Percentiles rank a stretch among this genome's conserved stretches.
phyloP scores from a whole-genome alignment of 35 echinoderm and acorn worm genomes.

The Patiria miniata region DNA sequence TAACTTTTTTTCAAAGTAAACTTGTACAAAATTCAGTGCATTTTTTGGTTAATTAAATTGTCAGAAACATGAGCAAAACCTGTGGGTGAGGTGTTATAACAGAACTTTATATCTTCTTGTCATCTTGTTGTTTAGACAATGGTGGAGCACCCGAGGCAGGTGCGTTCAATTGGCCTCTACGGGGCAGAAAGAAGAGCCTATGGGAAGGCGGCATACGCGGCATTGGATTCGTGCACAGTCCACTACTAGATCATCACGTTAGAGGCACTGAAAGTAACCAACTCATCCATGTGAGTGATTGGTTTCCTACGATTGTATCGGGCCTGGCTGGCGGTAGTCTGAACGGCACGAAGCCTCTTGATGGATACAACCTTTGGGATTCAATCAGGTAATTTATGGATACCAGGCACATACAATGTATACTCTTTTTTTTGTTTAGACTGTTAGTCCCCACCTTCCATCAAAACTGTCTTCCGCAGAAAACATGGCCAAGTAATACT shows the following conservation, averaged over 20 bases:
- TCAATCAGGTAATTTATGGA: constrained; percentile 42
- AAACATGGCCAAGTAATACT: no score
- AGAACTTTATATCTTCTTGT: no score
- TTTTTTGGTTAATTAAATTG: no score
- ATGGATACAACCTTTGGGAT: constrained; percentile 71
- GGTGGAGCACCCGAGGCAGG: constrained; percentile 23
- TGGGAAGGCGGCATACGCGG: constrained; percentile 75
- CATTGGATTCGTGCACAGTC: constrained; percentile 62
- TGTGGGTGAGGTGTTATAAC: no score
- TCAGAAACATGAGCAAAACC: no score
- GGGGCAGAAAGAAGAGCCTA: constrained; percentile 54
- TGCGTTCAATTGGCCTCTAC: constrained; percentile 67
- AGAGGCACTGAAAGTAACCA: constrained; percentile 25
- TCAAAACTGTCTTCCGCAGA: background rate
- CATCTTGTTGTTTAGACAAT: constrained; percentile 50
- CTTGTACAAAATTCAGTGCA: no score
- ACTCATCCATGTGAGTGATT: constrained; percentile 76
- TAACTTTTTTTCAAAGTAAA: no score
- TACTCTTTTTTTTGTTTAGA: background rate
- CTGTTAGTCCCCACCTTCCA: background rate
- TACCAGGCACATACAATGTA: background rate
- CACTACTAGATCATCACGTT: constrained; percentile 33
- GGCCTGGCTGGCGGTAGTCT: constrained; percentile 36
- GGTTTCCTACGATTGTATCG: constrained; percentile 70
- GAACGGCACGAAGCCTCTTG: constrained; percentile 35